Evolutionary conservation across 1,140 invertebrate species (phyloP).

Genomic region (Apis cerana): DNA sequence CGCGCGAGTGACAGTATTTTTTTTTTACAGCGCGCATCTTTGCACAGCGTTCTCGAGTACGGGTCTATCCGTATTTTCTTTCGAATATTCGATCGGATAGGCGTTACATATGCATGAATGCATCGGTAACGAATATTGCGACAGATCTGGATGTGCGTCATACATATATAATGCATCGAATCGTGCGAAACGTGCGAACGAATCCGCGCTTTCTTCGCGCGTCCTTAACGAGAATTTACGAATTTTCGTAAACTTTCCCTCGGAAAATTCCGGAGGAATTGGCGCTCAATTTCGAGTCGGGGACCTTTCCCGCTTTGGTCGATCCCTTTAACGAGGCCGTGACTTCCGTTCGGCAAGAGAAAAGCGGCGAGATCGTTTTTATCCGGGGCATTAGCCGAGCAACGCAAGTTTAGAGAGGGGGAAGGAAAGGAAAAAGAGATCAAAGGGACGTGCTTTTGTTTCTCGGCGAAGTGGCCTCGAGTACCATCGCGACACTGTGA

Average conservation of each 20-base stretch:
- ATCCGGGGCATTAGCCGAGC: conserved; percentile 18
- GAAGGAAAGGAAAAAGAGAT: background rate
- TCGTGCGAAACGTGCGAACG: conserved; percentile 40
- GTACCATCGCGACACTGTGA: conserved; percentile 15
- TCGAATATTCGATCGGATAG: conserved; percentile 15
- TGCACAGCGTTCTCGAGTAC: background rate
- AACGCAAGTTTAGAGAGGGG: background rate
- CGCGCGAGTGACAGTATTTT: too few relatives aligned
- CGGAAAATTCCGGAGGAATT: background rate
- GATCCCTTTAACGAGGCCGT: conserved; percentile 31
- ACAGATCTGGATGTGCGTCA: conserved; percentile 20
- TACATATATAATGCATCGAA: conserved; percentile 48
- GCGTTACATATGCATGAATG: background rate
- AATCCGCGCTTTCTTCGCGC: background rate
- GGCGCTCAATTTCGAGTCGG: too few relatives aligned
- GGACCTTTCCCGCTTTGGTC: too few relatives aligned
- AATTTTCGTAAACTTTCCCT: too few relatives aligned
- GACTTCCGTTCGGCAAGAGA: background rate
- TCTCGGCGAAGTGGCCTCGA: conserved; percentile 7
- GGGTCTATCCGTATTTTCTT: background rate
- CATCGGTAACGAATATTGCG: background rate
- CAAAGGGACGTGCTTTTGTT: conserved; percentile 24
- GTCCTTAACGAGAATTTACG: too few relatives aligned
- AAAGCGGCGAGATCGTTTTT: conserved; percentile 31
- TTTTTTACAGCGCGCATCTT: too few relatives aligned